Evolutionary conservation across 2,113 vertebrate genomes (phyloP).

Genomic region (Entelurus aequoreus): DNA sequence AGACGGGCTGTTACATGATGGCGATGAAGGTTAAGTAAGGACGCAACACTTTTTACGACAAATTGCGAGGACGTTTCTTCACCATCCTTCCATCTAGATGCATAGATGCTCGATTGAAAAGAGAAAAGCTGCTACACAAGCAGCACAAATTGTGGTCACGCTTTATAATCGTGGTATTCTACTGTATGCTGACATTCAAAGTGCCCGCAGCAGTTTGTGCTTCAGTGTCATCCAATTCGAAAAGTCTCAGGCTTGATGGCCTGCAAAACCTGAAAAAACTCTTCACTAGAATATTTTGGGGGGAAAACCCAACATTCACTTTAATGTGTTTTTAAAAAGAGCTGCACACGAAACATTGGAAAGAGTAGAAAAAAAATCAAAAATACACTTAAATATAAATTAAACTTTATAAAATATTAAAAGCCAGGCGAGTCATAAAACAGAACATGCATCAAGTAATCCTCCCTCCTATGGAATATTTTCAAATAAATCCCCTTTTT

Average conservation of each 20-base stretch:
- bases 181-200: conserved; percentile 27
- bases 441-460: conserved; percentile 46
- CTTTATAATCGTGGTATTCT: conserved; percentile 21
- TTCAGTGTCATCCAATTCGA: conserved; percentile 42
- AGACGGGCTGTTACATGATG: conserved; percentile 15
- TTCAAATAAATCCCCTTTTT: conserved; percentile 24
- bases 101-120: conserved; percentile 46
- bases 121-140: conserved; percentile 31
- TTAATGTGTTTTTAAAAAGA: conserved; percentile 10
- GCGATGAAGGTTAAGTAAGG: neutral
- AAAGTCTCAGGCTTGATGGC: conserved; percentile 38
- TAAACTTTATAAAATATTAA: conserved; percentile 55
- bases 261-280: conserved; percentile 43
- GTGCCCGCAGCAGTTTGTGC: conserved; percentile 55
- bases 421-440: conserved; percentile 51
- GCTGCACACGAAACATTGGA: conserved; percentile 41
- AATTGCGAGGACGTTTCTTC: conserved; percentile 22
- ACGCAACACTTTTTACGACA: conserved; percentile 31
- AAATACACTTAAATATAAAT: conserved; percentile 53
- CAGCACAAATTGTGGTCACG: conserved; percentile 37
- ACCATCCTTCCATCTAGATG: conserved; percentile 45
- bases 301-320: conserved; percentile 24
- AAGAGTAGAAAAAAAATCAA: conserved; percentile 35
- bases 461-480: conserved; percentile 27
- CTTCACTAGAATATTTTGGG: conserved; percentile 11